Conservation (phyloP, 2,113 vertebrate genomes). For the Colius striatus region DNA sequence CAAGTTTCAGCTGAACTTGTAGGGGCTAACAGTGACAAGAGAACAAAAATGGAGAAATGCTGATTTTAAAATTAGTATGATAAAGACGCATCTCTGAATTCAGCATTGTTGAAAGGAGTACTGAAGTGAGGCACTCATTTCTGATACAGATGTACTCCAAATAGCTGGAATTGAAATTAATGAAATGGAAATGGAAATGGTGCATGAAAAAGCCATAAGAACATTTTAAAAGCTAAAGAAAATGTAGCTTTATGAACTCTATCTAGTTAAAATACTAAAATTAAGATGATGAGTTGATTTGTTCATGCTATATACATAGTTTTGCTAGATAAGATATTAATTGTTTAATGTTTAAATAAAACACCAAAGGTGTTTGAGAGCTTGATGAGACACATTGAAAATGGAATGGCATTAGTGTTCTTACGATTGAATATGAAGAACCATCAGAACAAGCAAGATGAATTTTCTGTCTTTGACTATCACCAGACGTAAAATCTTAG, state of each 20-base stretch:
- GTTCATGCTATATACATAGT: not conserved
- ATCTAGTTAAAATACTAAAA: not conserved
- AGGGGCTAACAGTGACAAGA: not conserved
- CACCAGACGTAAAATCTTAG: not conserved
- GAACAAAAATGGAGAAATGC: not conserved
- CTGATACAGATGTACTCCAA: not conserved
- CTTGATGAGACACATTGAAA: not conserved
- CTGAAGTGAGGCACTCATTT: rapidly evolving
- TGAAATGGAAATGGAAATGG: not conserved
- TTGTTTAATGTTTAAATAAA: not conserved
- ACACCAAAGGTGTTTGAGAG: not conserved
- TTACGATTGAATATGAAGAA: not conserved
- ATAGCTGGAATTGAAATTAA: not conserved
- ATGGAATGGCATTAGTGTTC: not conserved
- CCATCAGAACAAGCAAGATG: not conserved
- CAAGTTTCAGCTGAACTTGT: not conserved
- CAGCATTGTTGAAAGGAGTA: not conserved
- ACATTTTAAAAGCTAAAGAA: not conserved
- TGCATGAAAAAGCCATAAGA: not conserved
- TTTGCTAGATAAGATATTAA: not conserved
- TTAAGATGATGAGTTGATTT: not conserved
- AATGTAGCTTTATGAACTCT: not conserved
- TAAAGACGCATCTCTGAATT: not conserved
- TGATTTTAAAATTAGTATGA: not conserved
- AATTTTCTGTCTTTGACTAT: not conserved